These are phyloP conservation scores for Papilio aristodemus DNA, from an alignment of 1,140 invertebrate genomes.

Conservation along the genomic window DNA sequence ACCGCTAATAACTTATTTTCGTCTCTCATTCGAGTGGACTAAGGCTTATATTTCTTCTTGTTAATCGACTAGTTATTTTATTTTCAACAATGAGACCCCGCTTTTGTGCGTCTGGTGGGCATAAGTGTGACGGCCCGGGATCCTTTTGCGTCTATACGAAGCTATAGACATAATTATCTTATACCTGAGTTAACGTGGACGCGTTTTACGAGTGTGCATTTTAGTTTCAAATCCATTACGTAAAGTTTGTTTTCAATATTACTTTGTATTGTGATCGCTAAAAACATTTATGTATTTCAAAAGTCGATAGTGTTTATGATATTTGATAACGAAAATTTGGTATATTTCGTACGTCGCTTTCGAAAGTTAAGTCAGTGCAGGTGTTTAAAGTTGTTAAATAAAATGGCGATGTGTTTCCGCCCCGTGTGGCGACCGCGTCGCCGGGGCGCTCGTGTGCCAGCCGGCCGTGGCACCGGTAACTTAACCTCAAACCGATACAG, in stretches of 20 bases:
- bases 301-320: not conserved
- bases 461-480: conserved; percentile 67
- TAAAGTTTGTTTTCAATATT: not conserved
- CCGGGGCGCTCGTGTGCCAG: conserved; percentile 62
- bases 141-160: conserved; percentile 73
- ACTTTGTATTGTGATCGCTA: not conserved
- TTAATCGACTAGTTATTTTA: conserved; percentile 46
- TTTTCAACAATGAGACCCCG: conserved; percentile 53
- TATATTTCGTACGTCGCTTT: not conserved
- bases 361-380: conserved; percentile 19
- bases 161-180: conserved; percentile 74
- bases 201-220: conserved; percentile 16
- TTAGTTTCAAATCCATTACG: not conserved
- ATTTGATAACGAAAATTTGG: not conserved
- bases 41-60: conserved; percentile 56
- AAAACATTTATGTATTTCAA: conserved; percentile 8
- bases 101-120: conserved; percentile 73
- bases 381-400: conserved; percentile 25
- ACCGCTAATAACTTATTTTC: conserved; percentile 43
- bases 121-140: conserved; percentile 73
- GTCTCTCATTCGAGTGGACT: conserved; percentile 50
- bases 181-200: conserved; percentile 65
- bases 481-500: conserved; percentile 79
- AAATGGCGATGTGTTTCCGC: conserved; percentile 44
- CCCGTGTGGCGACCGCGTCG: conserved; percentile 56